Conservation (phyloP, 2,113 vertebrate genomes). For the Octodon degus region DNA sequence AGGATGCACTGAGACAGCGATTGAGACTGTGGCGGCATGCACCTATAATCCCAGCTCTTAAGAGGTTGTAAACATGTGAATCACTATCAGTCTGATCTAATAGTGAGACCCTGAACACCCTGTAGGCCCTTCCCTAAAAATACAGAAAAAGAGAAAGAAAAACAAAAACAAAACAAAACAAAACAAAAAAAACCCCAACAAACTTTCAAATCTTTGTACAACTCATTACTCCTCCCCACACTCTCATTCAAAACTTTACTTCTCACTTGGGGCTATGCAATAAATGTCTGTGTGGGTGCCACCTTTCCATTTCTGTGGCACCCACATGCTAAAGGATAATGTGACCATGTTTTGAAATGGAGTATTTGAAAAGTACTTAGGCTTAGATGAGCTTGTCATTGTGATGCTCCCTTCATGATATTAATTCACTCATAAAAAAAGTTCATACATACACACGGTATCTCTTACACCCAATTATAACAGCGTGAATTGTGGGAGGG, state of each 20-base stretch:
- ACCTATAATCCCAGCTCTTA: too few relatives aligned
- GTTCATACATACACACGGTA: neutral
- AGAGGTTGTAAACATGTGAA: too few relatives aligned
- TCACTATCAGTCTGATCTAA: too few relatives aligned
- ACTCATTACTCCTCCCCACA: rapidly evolving
- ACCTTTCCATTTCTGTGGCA: rapidly evolving
- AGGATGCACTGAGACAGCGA: too few relatives aligned
- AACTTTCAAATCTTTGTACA: neutral
- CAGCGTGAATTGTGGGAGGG: neutral
- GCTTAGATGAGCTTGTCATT: neutral
- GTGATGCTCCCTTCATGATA: neutral
- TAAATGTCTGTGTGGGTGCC: neutral
- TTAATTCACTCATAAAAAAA: neutral
- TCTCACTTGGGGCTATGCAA: neutral
- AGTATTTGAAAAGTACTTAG: neutral
- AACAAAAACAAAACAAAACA: too few relatives aligned
- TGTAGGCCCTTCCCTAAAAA: too few relatives aligned
- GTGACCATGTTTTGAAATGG: neutral
- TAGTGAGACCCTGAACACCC: too few relatives aligned
- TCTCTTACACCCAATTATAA: neutral
- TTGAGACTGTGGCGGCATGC: too few relatives aligned
- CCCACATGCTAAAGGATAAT: too few relatives aligned
- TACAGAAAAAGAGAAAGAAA: too few relatives aligned
- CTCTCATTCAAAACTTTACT: neutral
- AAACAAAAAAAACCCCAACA: too few relatives aligned